A percentile compares a stretch with the other conserved stretches of the same genome.
Conservation (phyloP, 2,113 vertebrate genomes). For the Rhombomys opimus region DNA sequence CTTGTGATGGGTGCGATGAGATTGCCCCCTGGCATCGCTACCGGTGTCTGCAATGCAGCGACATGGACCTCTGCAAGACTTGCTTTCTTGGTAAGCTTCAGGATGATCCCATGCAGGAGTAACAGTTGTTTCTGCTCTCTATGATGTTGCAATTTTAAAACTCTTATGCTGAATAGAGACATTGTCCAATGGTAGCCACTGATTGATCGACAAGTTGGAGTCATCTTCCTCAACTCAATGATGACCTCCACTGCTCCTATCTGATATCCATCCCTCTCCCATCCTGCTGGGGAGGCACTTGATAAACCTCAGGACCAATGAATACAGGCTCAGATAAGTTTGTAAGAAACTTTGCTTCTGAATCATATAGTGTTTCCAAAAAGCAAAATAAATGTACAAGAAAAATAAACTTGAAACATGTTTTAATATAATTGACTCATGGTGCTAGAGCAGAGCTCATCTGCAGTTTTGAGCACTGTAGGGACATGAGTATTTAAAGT, state of each 20-base stretch:
- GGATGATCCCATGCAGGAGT: not conserved
- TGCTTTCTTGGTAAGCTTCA: slow-evolving; percentile 94
- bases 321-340: not conserved
- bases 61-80: slow-evolving; percentile 99
- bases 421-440: not conserved
- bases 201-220: not conserved
- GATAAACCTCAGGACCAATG: not conserved
- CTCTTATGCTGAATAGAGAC: not conserved
- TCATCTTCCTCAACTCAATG: not conserved
- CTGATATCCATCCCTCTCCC: not conserved
- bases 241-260: not conserved
- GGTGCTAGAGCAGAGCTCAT: not conserved
- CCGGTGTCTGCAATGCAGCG: slow-evolving; percentile 96
- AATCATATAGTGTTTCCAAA: slow-evolving; percentile 6
- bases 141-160: not conserved
- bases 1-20: slow-evolving; percentile 97
- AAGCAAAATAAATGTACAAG: slow-evolving; percentile 8
- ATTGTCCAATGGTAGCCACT: not conserved
- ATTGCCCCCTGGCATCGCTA: slow-evolving; percentile 98
- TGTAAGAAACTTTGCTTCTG: slow-evolving; percentile 37
- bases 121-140: not conserved
- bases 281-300: not conserved
- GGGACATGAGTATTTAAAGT: not conserved
- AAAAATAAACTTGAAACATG: not conserved
- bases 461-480: not conserved